phyloP scores from a whole-genome alignment of 2,888 invertebrate genomes.

The Gastrophysa polygoni region DNA sequence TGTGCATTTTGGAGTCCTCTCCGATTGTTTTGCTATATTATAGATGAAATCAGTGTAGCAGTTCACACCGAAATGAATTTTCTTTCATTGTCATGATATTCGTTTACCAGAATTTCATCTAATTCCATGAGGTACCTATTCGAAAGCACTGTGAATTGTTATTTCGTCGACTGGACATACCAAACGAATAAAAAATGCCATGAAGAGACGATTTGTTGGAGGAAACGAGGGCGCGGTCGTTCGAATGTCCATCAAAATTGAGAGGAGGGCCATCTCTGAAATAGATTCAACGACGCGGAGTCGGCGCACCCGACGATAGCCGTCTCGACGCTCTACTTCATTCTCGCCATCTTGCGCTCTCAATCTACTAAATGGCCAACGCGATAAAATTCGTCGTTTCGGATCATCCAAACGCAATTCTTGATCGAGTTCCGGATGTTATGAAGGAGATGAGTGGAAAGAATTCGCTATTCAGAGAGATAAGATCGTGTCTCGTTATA shows the following conservation, averaged over 20 bases:
- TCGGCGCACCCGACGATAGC: constrained; percentile 42
- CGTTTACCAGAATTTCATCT: too few relatives aligned
- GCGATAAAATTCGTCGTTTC: constrained; percentile 55
- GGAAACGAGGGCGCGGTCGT: constrained; percentile 59
- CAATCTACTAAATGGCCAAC: constrained; percentile 59
- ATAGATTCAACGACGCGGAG: constrained; percentile 50
- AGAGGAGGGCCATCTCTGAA: constrained; percentile 58
- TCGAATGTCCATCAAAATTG: constrained; percentile 60
- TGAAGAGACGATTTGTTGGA: constrained; percentile 56
- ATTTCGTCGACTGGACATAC: too few relatives aligned
- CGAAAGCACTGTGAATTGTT: too few relatives aligned
- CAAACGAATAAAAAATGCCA: constrained; percentile 34
- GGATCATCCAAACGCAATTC: constrained; percentile 39
- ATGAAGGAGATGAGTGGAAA: not conserved
- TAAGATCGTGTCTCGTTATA: not conserved
- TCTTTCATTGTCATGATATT: too few relatives aligned
- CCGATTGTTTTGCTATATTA: too few relatives aligned
- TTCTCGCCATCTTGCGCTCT: constrained; percentile 56
- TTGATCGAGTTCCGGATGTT: constrained; percentile 18
- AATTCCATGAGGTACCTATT: too few relatives aligned
- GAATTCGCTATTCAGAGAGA: constrained; percentile 4
- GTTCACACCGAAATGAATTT: too few relatives aligned
- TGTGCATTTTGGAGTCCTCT: too few relatives aligned
- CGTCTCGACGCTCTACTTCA: constrained; percentile 48
- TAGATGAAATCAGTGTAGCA: too few relatives aligned